Base-by-base conservation (phyloP, 2,797 vertebrate species). In the Epinephelus coioides region DNA sequence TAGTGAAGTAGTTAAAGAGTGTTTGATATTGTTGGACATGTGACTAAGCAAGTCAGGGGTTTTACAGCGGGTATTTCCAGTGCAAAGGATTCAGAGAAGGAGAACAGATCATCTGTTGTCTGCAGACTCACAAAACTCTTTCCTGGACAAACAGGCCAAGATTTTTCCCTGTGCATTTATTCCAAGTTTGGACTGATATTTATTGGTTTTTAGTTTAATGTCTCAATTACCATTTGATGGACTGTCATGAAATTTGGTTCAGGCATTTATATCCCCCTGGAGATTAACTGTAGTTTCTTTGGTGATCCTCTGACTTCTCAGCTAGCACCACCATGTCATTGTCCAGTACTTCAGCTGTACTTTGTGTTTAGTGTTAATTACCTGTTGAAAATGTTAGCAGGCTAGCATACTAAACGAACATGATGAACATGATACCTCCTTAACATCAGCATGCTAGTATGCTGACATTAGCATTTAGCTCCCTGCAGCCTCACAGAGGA, bases 81-180 rank as follows among this genome's bases (percentile, higher is more conserved):
- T 67, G 44, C 30, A 38, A 30, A 68, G 30, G 65, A 61, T 30
- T 55, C 19, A 75, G 68, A 2, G 19, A 76, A 11, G 47, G 27
- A 64, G 60, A 60, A 78, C 30, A 53, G 57, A 82, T 68, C 5
- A 47, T 49, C 27, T 7, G 3, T 66, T 47, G 51, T 47, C 56
- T 69, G 30, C 43, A 5, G 61, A 27, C 38, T 54, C 55, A 0
- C 8, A 54, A 47, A 80, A 66, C 15, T 8, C 17, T 27, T 55
- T 61, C 3, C 12, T 14, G 4, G 23, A 51, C 30, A 63, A 61
- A 68, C 4, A 1, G 13, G 19, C 18, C 55, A 25, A 64, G 0
- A n/a, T 30, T 25, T 43, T 6, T 21, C 13, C 11, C 14, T 54
- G 6, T 62, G 30, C 9, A 34, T 56, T 46, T 4, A 44, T 23